Conservation (phyloP, 2,797 vertebrate genomes). For the Danio choprae region DNA sequence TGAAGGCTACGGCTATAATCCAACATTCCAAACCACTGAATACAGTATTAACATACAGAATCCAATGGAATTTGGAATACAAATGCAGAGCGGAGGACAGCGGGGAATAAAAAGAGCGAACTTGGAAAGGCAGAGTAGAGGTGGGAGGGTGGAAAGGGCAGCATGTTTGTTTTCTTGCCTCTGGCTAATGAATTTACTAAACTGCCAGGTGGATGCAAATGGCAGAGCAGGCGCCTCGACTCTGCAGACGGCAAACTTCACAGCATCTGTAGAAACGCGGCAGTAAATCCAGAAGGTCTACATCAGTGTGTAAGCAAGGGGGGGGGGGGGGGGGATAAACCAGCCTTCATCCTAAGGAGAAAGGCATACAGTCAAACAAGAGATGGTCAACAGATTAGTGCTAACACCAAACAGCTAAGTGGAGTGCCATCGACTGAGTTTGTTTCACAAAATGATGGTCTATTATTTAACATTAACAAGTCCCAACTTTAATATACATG, state of each 20-base stretch:
- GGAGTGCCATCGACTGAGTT: background rate
- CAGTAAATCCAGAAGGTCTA: constrained; percentile 59
- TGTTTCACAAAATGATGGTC: background rate
- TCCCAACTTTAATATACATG: background rate
- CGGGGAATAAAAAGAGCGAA: constrained; percentile 23
- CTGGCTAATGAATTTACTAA: constrained; percentile 61
- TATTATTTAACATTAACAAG: background rate
- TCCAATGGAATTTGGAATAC: constrained; percentile 30
- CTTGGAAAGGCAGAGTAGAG: constrained; percentile 5
- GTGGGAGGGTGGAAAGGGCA: constrained; percentile 38
- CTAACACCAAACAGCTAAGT: constrained; percentile 45
- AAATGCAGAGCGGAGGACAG: constrained; percentile 36
- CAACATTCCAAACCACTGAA: constrained; percentile 35
- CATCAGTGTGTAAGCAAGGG: constrained; percentile 44
- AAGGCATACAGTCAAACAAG: constrained; percentile 40
- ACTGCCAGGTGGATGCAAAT: constrained; percentile 65
- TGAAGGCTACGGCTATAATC: constrained; percentile 41
- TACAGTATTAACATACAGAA: constrained; percentile 28
- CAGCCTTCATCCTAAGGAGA: constrained; percentile 31
- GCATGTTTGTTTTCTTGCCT: constrained; percentile 57
- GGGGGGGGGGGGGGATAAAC: constrained; percentile 41
- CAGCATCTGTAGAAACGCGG: constrained; percentile 59
- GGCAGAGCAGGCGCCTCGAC: constrained; percentile 52
- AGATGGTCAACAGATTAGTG: constrained; percentile 50
- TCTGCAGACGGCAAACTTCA: constrained; percentile 58